Evolutionary conservation across 2,797 vertebrate genomes (phyloP).

Genomic region (Enteromius viviparus): DNA sequence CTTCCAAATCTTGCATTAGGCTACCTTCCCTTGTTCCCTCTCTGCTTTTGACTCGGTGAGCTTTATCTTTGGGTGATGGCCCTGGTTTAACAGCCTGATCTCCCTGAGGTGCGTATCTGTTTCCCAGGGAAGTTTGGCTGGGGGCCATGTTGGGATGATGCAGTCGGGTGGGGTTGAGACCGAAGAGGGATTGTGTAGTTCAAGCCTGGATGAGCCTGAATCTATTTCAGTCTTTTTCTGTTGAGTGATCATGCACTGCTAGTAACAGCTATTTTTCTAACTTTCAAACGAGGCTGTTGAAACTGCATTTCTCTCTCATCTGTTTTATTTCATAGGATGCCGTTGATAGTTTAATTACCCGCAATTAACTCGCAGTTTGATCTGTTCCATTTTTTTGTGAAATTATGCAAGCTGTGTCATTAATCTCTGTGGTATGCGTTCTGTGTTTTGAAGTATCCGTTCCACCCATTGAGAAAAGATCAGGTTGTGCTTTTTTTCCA

Average conservation of each 20-base stretch:
- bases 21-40: background rate
- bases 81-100: background rate
- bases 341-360: slow-evolving; percentile 13
- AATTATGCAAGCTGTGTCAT: slow-evolving; percentile 33
- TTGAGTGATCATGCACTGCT: slow-evolving; percentile 3
- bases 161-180: background rate
- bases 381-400: background rate
- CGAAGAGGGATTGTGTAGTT: slow-evolving; percentile 1
- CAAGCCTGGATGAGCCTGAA: slow-evolving; percentile 12
- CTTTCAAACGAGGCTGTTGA: slow-evolving; percentile 43
- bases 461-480: background rate
- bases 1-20: background rate
- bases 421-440: background rate
- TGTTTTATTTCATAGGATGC: slow-evolving; percentile 6
- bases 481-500: slow-evolving; percentile 1
- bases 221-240: slow-evolving; percentile 9
- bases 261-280: background rate
- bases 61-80: background rate
- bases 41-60: background rate
- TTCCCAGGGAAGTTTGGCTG: background rate
- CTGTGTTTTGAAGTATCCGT: slow-evolving; percentile 2
- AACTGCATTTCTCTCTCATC: slow-evolving; percentile 4
- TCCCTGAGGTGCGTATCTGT: slow-evolving; percentile 6
- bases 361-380: background rate
- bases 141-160: background rate